These are phyloP conservation scores for Yasuhikotakia modesta DNA, from an alignment of 2,797 vertebrate species.

Conservation along the genomic window DNA sequence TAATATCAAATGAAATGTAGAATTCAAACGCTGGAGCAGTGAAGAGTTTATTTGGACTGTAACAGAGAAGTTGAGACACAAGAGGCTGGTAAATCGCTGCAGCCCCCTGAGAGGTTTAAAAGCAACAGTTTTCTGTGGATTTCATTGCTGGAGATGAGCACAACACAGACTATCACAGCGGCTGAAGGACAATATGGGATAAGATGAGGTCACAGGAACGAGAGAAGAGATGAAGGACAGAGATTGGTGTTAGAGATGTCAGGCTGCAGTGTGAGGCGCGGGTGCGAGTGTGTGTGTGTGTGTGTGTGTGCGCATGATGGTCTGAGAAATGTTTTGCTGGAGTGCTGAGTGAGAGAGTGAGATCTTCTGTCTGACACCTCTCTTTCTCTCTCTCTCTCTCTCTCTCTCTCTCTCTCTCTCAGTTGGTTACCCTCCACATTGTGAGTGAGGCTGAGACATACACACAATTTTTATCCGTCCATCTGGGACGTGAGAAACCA, in stretches of 20 bases:
- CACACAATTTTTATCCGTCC: conserved; percentile 2
- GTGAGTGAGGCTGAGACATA: conserved; percentile 11
- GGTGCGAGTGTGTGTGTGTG: background rate
- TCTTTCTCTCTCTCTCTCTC: conserved; percentile 6
- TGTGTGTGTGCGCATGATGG: background rate
- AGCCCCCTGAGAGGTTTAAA: conserved; percentile 32
- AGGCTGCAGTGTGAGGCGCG: conserved; percentile 39
- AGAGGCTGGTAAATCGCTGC: conserved; percentile 35
- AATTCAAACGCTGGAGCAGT: background rate
- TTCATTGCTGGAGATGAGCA: conserved; percentile 32
- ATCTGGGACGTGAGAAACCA: conserved; percentile 33
- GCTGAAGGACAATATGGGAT: conserved; percentile 50
- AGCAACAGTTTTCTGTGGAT: conserved; percentile 13
- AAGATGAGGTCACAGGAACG: conserved; percentile 36
- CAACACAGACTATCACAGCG: conserved; percentile 35
- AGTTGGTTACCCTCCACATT: background rate
- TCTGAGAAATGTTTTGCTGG: background rate
- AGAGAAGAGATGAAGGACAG: conserved; percentile 46
- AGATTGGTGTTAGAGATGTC: conserved; percentile 50
- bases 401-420: background rate
- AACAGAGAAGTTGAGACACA: conserved; percentile 29
- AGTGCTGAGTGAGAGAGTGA: conserved; percentile 22
- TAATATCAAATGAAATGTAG: too few species aligned
- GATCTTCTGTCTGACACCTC: conserved; percentile 39
- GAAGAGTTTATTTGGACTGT: background rate